Evolutionary conservation across 64 coral and sea anemone species (phyloP).

Genomic region (Montipora foliosa): DNA sequence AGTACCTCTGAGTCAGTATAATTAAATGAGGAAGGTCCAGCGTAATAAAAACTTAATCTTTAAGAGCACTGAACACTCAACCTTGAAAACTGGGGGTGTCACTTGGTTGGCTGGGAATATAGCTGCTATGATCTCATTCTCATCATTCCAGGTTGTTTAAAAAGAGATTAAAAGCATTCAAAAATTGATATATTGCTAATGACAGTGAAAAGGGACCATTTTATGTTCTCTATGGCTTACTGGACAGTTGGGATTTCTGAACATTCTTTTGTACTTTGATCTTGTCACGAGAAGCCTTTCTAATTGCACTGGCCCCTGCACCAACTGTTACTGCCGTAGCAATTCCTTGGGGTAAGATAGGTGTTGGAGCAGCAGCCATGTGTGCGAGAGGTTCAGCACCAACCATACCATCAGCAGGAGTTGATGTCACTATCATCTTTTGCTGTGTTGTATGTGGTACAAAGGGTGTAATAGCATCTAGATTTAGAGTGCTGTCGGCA

Average conservation of each 20-base stretch:
- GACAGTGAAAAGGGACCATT: too few species aligned
- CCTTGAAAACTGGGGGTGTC: too few species aligned
- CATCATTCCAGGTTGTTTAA: too few species aligned
- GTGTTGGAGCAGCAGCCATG: constrained; percentile 63
- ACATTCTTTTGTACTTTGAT: not conserved
- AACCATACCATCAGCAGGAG: constrained; percentile 70
- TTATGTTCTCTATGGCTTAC: not conserved
- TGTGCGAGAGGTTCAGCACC: constrained; percentile 50
- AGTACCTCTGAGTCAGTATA: too few species aligned
- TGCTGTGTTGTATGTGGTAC: constrained; percentile 39
- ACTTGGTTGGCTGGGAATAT: too few species aligned
- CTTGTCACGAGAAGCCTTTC: constrained; percentile 7
- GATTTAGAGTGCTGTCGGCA: not conserved
- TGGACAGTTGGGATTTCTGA: too few species aligned
- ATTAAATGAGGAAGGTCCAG: too few species aligned
- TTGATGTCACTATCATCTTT: constrained; percentile 75
- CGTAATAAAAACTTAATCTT: too few species aligned
- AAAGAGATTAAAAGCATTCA: too few species aligned
- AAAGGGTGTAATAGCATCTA: constrained; percentile 47
- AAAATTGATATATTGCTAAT: too few species aligned
- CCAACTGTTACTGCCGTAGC: not conserved
- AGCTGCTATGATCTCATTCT: too few species aligned
- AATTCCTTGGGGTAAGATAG: constrained; percentile 68
- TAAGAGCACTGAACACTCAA: too few species aligned
- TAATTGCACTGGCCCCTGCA: not conserved